Percentiles rank a stretch among this genome's conserved stretches.
Conservation (phyloP, 23 tunicate species). For the Oikopleura dioica region DNA sequence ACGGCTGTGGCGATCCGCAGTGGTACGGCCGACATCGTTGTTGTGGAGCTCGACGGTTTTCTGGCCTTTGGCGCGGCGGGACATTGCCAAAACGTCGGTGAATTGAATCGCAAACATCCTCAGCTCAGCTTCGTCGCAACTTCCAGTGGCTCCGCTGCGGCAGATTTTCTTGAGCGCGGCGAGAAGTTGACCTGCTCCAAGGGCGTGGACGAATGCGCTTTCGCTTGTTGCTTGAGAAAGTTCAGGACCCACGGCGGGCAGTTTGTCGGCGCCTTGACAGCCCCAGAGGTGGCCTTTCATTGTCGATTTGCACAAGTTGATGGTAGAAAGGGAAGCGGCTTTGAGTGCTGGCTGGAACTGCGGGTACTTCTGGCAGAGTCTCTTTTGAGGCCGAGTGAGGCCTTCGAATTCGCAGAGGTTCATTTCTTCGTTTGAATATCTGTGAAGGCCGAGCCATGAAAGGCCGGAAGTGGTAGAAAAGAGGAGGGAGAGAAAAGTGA, state of each 20-base stretch:
- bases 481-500: too few relatives aligned
- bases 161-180: not conserved
- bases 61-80: not conserved
- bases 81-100: not conserved
- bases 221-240: not conserved
- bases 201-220: conserved; percentile 4
- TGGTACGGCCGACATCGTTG: not conserved
- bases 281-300: not conserved
- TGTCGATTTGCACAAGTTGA: not conserved
- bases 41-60: not conserved
- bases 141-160: not conserved
- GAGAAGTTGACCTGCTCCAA: not conserved
- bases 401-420: not conserved
- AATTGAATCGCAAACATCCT: not conserved
- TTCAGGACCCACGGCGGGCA: not conserved
- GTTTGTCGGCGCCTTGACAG: not conserved
- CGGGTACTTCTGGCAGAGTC: conserved; percentile 1
- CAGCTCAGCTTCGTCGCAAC: not conserved
- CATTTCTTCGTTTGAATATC: not conserved
- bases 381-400: not conserved
- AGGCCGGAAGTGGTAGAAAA: too few relatives aligned
- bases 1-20: not conserved
- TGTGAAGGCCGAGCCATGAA: not conserved
- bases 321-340: not conserved
- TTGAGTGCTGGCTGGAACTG: not conserved